Base-by-base conservation (phyloP, 1,140 invertebrate genomes). In the Campoletis sonorensis region DNA sequence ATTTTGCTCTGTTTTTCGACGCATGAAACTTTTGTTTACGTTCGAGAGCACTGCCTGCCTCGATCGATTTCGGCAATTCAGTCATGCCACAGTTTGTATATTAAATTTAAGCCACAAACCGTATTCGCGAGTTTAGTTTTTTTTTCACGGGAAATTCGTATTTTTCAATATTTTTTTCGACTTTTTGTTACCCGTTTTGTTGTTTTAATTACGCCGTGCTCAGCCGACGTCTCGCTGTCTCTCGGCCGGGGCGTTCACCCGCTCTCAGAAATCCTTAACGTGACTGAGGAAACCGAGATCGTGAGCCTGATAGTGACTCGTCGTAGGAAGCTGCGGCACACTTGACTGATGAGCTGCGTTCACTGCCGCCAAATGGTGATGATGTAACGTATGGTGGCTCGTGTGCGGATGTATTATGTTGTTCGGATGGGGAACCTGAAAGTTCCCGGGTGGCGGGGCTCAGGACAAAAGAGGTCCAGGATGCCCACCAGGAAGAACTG, bases 371-470 rank as follows among this genome's bases (percentile, higher is more conserved):
- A 89, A 79, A 72, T 91, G 89, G 82, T 84, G 87, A 77, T 88
- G 88, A 79, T 89, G 89, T 75, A 89, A 86, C 58, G 88, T 85
- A 79, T 88, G 87, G 85, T 91, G 90, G 77, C 88, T 85, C 71
- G 84, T 87, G 79, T 91, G 91, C n/a, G 89, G 86, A 64, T 92
- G 91, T 82, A 92, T 88, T 79, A 92, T 86, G 75, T 90, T 92
- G 68, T 91, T 92, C 5, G 90, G 88, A 81, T 91, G 89, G 91
- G 91, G 90, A 92, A 92, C 91, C 79, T 92, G 91, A 30, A 92
- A 92, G 90, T 91, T 92, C 91, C 91, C 91, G 83, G 91, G 89
- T 91, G 91, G 90, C 91, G 91, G 90, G 89, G 90, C 91, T 92
- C 91, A 92, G 91, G 91, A 92, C 82, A 92, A 87, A 85, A 92